Evolutionary conservation across 2,797 vertebrate genomes (phyloP), one percentile per base, ranked within the genome.

Genomic region (Echeneis naucrates): DNA sequence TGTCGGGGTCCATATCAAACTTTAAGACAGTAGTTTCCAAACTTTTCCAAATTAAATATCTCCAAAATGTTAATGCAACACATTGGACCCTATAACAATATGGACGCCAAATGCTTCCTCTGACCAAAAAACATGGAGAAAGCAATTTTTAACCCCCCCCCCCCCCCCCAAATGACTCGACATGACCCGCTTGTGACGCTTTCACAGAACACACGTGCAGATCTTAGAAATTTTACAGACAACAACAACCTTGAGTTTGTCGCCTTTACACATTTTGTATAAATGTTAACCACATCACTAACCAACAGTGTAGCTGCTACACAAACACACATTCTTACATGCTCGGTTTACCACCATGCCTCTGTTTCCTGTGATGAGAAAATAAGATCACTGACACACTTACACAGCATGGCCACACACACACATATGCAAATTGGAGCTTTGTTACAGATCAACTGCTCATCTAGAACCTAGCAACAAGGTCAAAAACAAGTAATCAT

Each of bases 291-390:
- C 77, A 62, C 74, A 77, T 4, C 4, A 13, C 42, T 38, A 17
- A 50, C 24, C 48, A 8, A 14, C n/a, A 11, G n/a, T 16, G 16
- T 19, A 1, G 0, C 17, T 2, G 2, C 38, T 1, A 5, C 51
- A 19, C 60, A 45, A 19, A 48, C 42, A 66, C 68, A 55, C 58
- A 24, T 72, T 48, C 72, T 4, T 2, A 5, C 54, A 69, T 0
- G 60, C 45, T 66, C 33, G n/a, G 57, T 48, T 48, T 33, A 55
- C 54, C 64, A 23, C 74, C 23, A 64, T 44, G 55, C 2, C 51
- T 44, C 16, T 1, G 55, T n/a, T 77, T 82, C 72, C 80, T 77
- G 69, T 75, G 50, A 45, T 2, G 38, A 58, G 26, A 37, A 73
- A 75, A 52, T 23, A 8, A 72, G 33, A 10, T 27, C 8, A 33